Percentiles rank a stretch among this genome's conserved stretches.
Evolutionary conservation across 1,140 invertebrate genomes (phyloP).

Genomic region (Drosophila pseudoobscura): DNA sequence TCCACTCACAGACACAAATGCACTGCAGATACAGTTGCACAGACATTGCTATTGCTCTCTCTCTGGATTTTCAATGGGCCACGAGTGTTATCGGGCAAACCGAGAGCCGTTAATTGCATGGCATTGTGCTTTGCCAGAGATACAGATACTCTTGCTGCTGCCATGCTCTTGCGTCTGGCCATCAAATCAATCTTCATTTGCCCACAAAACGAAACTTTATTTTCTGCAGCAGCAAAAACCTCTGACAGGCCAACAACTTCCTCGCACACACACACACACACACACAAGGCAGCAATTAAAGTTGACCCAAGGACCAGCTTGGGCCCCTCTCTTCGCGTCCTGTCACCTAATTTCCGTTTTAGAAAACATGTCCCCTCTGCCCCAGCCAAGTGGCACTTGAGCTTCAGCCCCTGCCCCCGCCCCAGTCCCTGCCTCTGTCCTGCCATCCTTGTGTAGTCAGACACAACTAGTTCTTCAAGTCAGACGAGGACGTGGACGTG

Average conservation of each 20-base stretch:
- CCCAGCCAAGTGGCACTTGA: conserved; percentile 57
- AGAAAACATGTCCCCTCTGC: conserved; percentile 65
- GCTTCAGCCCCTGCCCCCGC: conserved; percentile 12
- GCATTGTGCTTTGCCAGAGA: conserved; percentile 20
- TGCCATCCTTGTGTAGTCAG: conserved; percentile 14
- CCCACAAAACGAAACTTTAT: conserved; percentile 12
- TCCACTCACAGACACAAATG: conserved; percentile 58
- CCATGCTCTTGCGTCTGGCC: not conserved
- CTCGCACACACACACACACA: not conserved
- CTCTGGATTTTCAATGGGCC: conserved; percentile 39
- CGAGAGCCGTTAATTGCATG: conserved; percentile 61
- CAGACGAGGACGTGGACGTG: conserved; percentile 30
- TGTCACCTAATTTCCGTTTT: conserved; percentile 82
- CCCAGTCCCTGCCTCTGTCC: conserved; percentile 13
- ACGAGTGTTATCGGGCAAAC: conserved; percentile 58
- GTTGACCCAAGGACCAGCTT: conserved; percentile 66
- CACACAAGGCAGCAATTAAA: conserved; percentile 65
- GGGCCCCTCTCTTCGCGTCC: conserved; percentile 57
- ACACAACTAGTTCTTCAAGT: conserved; percentile 61
- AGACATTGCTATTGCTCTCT: conserved; percentile 17
- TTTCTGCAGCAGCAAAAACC: conserved; percentile 7
- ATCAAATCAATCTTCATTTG: conserved; percentile 48
- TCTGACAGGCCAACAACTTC: conserved; percentile 27
- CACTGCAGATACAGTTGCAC: conserved; percentile 38
- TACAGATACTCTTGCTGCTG: conserved; percentile 8